Conservation (phyloP, 2,797 vertebrate genomes). For the Coilia nasus region DNA sequence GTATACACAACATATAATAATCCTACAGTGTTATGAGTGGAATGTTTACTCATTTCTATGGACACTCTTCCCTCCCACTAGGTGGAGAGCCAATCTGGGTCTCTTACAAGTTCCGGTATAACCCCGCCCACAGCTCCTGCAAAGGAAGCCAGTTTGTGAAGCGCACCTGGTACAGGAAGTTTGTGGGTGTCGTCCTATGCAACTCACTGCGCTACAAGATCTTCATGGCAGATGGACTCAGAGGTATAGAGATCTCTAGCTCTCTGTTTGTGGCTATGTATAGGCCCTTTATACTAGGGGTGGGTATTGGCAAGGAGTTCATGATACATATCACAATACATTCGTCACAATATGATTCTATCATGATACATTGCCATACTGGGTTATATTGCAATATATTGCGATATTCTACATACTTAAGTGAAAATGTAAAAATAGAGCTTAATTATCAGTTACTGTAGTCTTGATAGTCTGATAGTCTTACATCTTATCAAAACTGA, state of each 20-base stretch:
- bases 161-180: conserved; percentile 96
- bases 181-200: conserved; percentile 95
- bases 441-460: too few species aligned
- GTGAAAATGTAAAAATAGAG: too few species aligned
- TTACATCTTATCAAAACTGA: too few species aligned
- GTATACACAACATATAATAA: background rate
- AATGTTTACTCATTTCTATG: background rate
- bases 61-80: conserved; percentile 52
- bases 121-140: conserved; percentile 87
- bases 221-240: conserved; percentile 94
- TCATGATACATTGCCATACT: too few species aligned
- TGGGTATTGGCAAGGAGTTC: too few species aligned
- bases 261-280: too few species aligned
- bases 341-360: too few species aligned
- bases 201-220: conserved; percentile 98
- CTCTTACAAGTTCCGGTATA: conserved; percentile 90
- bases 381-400: too few species aligned
- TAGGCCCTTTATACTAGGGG: too few species aligned
- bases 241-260: conserved; percentile 76
- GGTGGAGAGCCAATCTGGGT: conserved; percentile 99
- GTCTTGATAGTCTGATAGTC: too few species aligned
- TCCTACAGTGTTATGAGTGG: background rate
- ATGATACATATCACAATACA: too few species aligned
- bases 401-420: too few species aligned
- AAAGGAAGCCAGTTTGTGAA: conserved; percentile 95